Evolutionary conservation across 2,888 invertebrate genomes (phyloP).

Genomic region (Pelosia muscerda): DNA sequence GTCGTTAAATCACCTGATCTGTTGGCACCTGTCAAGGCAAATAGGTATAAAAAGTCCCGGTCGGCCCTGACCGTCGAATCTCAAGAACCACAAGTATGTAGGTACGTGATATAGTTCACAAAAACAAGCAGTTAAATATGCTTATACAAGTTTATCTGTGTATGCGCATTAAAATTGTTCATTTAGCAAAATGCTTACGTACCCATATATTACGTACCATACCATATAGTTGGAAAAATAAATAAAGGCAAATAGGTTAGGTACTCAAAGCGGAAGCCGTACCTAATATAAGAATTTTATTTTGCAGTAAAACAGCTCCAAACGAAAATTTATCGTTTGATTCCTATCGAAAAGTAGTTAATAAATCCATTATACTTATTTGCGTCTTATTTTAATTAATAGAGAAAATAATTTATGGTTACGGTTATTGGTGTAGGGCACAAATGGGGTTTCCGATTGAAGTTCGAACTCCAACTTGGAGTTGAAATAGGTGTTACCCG

Average conservation of each 20-base stretch:
- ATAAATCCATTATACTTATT: too few relatives aligned
- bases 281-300: too few relatives aligned
- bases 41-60: conserved; percentile 8
- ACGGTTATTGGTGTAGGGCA: too few relatives aligned
- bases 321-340: too few relatives aligned
- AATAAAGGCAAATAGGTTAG: too few relatives aligned
- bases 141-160: not conserved
- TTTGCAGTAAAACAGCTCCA: not conserved
- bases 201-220: not conserved
- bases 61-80: conserved; percentile 8
- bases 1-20: not conserved
- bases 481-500: too few relatives aligned
- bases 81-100: not conserved
- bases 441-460: too few relatives aligned
- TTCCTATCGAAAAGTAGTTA: too few relatives aligned
- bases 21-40: conserved; percentile 1
- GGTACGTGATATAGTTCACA: conserved; percentile 16
- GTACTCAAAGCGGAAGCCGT: not conserved
- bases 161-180: not conserved
- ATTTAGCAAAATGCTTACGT: not conserved
- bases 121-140: not conserved
- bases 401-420: too few relatives aligned
- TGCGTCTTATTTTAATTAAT: too few relatives aligned
- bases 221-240: not conserved
- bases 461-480: too few relatives aligned